A percentile compares a stretch with the other conserved stretches of the same genome.
Evolutionary conservation across 1,140 invertebrate species (phyloP).

Genomic region (Drosophila biarmipes): DNA sequence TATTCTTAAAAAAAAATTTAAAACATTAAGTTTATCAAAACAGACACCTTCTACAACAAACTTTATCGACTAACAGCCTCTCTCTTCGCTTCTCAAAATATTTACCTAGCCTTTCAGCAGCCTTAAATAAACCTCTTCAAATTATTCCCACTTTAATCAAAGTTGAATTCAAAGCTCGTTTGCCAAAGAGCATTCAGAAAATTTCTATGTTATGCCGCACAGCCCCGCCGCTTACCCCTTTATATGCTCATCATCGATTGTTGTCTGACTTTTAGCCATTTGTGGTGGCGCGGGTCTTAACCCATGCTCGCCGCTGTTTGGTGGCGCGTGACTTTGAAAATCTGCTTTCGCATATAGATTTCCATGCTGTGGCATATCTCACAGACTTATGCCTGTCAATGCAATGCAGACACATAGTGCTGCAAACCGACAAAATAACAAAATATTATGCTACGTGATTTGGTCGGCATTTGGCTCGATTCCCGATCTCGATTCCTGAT

Average conservation of each 20-base stretch:
- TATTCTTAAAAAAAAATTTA: neutral
- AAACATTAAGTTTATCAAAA: neutral
- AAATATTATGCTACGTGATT: slow-evolving; percentile 82
- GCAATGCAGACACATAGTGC: slow-evolving; percentile 20
- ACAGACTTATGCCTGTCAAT: slow-evolving; percentile 61
- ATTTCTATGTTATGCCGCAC: slow-evolving; percentile 28
- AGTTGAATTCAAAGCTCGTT: slow-evolving; percentile 10
- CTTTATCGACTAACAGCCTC: neutral
- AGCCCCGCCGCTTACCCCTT: neutral
- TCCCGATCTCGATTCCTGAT: slow-evolving; percentile 20
- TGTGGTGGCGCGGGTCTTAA: slow-evolving; percentile 27
- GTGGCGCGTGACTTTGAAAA: slow-evolving; percentile 78
- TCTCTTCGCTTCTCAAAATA: neutral
- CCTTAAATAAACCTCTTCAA: slow-evolving; percentile 3
- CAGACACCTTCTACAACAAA: neutral
- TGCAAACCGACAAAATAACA: slow-evolving; percentile 52
- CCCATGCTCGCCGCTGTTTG: slow-evolving; percentile 27
- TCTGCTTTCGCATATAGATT: slow-evolving; percentile 44
- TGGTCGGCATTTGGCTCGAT: slow-evolving; percentile 56
- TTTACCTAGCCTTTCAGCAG: slow-evolving; percentile 1
- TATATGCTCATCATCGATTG: slow-evolving; percentile 38
- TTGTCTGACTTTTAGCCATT: slow-evolving; percentile 42
- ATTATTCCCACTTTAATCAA: slow-evolving; percentile 22
- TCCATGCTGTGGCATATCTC: slow-evolving; percentile 46
- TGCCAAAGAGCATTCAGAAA: slow-evolving; percentile 8